Percentiles rank a stretch among this genome's conserved stretches.
Evolutionary conservation across 1,140 invertebrate species (phyloP).

Genomic region (Saccostrea echinata): DNA sequence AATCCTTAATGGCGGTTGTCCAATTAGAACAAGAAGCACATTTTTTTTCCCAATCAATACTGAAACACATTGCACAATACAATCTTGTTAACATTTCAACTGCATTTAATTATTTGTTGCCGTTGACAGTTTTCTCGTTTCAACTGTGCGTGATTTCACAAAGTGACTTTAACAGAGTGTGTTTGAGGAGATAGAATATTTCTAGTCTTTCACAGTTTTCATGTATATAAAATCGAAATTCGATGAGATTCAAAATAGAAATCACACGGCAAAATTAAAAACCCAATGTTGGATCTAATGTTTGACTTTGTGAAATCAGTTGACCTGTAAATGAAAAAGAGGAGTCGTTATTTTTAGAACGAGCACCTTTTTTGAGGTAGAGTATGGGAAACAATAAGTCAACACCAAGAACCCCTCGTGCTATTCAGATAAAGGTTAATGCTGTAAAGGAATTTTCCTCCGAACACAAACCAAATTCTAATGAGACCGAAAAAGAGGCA

Average conservation of each 20-base stretch:
- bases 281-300: background rate
- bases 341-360: background rate
- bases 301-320: background rate
- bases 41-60: background rate
- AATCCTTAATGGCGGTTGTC: background rate
- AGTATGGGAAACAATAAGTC: conserved; percentile 22
- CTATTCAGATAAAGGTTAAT: conserved; percentile 25
- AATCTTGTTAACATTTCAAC: background rate
- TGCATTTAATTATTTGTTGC: background rate
- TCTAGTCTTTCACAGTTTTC: background rate
- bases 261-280: background rate
- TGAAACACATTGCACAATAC: background rate
- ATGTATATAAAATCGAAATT: background rate
- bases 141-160: no score
- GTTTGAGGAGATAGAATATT: no score
- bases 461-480: background rate
- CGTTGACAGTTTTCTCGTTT: background rate
- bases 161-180: background rate
- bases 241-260: background rate
- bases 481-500: background rate
- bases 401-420: background rate
- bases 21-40: background rate
- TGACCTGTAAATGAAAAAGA: background rate
- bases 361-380: background rate
- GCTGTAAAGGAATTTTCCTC: background rate